Conservation (phyloP, 2,797 vertebrate genomes). For the Sciaenops ocellatus region DNA sequence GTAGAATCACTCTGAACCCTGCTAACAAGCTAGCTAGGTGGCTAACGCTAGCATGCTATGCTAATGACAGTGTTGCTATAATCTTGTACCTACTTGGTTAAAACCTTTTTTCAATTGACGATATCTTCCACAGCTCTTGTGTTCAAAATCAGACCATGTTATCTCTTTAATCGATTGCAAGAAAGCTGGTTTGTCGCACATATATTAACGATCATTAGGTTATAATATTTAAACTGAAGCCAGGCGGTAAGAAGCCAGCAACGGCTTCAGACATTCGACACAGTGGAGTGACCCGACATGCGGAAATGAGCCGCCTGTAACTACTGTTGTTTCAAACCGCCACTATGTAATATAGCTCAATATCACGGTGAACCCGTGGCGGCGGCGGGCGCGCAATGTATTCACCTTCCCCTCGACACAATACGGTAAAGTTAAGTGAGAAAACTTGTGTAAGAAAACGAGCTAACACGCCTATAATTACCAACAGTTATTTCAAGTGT, state of each 20-base stretch:
- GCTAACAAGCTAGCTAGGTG: slow-evolving; percentile 60
- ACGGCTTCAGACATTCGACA: slow-evolving; percentile 90
- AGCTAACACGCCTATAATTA: too few species aligned
- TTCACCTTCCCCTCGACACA: neutral
- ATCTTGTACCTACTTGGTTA: slow-evolving; percentile 80
- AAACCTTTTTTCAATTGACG: slow-evolving; percentile 62
- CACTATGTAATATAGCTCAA: slow-evolving; percentile 29
- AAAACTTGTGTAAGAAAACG: neutral
- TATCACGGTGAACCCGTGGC: slow-evolving; percentile 44
- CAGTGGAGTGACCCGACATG: slow-evolving; percentile 80
- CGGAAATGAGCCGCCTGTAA: slow-evolving; percentile 78
- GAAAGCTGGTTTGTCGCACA: slow-evolving; percentile 66
- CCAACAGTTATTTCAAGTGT: neutral
- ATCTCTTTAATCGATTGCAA: slow-evolving; percentile 57
- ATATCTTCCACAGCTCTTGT: slow-evolving; percentile 68
- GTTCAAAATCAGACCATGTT: slow-evolving; percentile 70
- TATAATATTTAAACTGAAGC: slow-evolving; percentile 86
- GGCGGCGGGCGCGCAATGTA: neutral
- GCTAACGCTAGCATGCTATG: slow-evolving; percentile 73
- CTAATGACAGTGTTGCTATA: slow-evolving; percentile 77
- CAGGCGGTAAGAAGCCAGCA: slow-evolving; percentile 91
- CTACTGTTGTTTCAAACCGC: slow-evolving; percentile 72
- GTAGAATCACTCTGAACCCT: slow-evolving; percentile 42
- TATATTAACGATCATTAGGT: slow-evolving; percentile 78
- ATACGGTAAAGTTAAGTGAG: rapidly evolving